phyloP scores from a whole-genome alignment of 2,113 vertebrate genomes.

The Neodontobutis hainanensis region DNA sequence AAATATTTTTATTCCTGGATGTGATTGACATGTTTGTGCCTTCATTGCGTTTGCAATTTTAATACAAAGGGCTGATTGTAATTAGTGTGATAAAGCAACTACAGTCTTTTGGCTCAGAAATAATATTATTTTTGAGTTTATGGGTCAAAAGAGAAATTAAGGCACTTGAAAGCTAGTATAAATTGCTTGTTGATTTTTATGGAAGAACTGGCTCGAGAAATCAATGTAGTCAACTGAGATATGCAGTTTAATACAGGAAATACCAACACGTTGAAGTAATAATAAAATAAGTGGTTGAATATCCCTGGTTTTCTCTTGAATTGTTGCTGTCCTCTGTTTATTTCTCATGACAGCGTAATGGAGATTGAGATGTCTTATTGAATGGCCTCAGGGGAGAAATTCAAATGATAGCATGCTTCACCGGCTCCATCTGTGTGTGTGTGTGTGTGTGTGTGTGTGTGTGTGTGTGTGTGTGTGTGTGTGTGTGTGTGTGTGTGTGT shows the following conservation, averaged over 20 bases:
- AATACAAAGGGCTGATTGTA: background rate
- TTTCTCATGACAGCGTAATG: conserved; percentile 59
- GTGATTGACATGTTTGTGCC: background rate
- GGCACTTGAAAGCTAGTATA: too few relatives aligned
- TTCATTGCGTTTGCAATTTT: background rate
- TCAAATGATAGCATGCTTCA: conserved; percentile 53
- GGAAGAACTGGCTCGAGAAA: too few relatives aligned
- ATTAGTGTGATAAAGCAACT: background rate
- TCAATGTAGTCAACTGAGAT: too few relatives aligned
- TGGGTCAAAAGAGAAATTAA: too few relatives aligned
- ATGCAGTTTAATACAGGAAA: too few relatives aligned
- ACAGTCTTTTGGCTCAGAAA: background rate
- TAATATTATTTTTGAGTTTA: background rate
- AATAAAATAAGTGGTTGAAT: background rate
- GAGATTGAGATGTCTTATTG: conserved; percentile 63
- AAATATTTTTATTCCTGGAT: background rate
- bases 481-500: conserved; percentile 2
- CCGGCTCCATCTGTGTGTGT: conserved; percentile 1
- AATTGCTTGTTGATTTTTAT: too few relatives aligned
- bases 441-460: conserved; percentile 5
- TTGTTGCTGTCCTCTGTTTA: conserved; percentile 44
- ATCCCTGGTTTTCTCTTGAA: background rate
- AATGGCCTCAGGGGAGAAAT: conserved; percentile 44
- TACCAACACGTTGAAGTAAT: too few relatives aligned
- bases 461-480: background rate